phyloP scores from a whole-genome alignment of 2,113 vertebrate species.

The Elaphurus davidianus region DNA sequence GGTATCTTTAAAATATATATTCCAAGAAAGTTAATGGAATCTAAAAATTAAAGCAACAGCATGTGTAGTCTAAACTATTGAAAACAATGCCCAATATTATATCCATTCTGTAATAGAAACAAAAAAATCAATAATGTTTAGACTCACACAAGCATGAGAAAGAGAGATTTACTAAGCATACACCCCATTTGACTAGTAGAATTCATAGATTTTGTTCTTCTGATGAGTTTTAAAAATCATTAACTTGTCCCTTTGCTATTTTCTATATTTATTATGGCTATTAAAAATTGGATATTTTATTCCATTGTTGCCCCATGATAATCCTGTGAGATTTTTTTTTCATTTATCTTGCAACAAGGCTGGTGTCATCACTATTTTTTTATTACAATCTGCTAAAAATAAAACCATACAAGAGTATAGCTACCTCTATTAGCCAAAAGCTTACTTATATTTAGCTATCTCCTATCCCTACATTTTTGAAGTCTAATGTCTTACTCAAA shows the following conservation, averaged over 20 bases:
- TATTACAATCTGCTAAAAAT: slow-evolving; percentile 57
- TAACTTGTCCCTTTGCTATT: slow-evolving; percentile 72
- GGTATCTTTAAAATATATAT: slow-evolving; percentile 59
- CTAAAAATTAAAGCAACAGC: slow-evolving; percentile 66
- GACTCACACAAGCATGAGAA: slow-evolving; percentile 47
- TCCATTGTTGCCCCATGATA: slow-evolving; percentile 57
- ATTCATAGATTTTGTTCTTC: slow-evolving; percentile 73
- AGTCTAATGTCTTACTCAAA: slow-evolving; percentile 18
- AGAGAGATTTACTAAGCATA: slow-evolving; percentile 68
- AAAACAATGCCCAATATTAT: slow-evolving; percentile 49
- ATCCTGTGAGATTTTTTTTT: slow-evolving; percentile 57
- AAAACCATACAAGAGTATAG: not conserved
- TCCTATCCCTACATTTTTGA: slow-evolving; percentile 6
- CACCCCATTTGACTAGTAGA: slow-evolving; percentile 50
- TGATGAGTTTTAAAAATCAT: slow-evolving; percentile 76
- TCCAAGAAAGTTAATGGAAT: slow-evolving; percentile 67
- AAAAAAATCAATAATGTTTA: slow-evolving; percentile 70
- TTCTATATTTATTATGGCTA: slow-evolving; percentile 72
- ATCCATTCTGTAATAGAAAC: slow-evolving; percentile 68
- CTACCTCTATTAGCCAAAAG: slow-evolving; percentile 21
- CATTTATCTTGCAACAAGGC: slow-evolving; percentile 52
- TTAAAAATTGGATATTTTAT: slow-evolving; percentile 66
- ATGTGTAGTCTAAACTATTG: slow-evolving; percentile 70
- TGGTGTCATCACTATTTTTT: slow-evolving; percentile 51
- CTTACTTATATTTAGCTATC: not conserved